Conservation (phyloP, 2,797 vertebrate species). For the Lateolabrax maculatus region DNA sequence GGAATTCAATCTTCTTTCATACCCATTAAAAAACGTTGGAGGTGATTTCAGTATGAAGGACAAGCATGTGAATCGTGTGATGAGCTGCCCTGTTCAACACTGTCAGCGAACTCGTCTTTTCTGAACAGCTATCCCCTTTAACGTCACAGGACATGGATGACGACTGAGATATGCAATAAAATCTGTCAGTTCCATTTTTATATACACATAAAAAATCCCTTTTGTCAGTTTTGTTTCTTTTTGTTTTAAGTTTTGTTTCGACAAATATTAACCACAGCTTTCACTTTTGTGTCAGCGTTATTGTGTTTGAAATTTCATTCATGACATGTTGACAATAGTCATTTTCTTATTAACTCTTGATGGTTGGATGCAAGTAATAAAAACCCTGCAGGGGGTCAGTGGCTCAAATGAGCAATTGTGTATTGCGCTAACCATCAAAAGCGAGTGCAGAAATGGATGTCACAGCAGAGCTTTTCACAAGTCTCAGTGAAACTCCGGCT, state of each 20-base stretch:
- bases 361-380: slow-evolving; percentile 67
- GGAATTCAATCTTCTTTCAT: slow-evolving; percentile 11
- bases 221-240: slow-evolving; percentile 30
- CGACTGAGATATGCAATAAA: slow-evolving; percentile 34
- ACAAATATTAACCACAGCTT: slow-evolving; percentile 56
- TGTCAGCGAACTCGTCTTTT: slow-evolving; percentile 32
- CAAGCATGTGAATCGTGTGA: slow-evolving; percentile 7
- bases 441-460: slow-evolving; percentile 41
- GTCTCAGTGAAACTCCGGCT: slow-evolving; percentile 37
- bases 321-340: slow-evolving; percentile 57
- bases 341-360: slow-evolving; percentile 65
- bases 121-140: slow-evolving; percentile 5
- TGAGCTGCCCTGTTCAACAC: not conserved
- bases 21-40: slow-evolving; percentile 1
- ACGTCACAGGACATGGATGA: slow-evolving; percentile 22
- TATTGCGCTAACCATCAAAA: slow-evolving; percentile 58
- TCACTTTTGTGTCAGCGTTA: slow-evolving; percentile 49
- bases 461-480: slow-evolving; percentile 49
- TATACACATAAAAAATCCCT: slow-evolving; percentile 28
- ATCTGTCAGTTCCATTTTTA: slow-evolving; percentile 38
- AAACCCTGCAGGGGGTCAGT: slow-evolving; percentile 44
- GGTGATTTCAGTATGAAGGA: not conserved
- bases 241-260: slow-evolving; percentile 59
- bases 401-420: slow-evolving; percentile 50
- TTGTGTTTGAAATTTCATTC: slow-evolving; percentile 65